Evolutionary conservation across 2,113 vertebrate species (phyloP).

Genomic region (Sylvilagus bachmani): DNA sequence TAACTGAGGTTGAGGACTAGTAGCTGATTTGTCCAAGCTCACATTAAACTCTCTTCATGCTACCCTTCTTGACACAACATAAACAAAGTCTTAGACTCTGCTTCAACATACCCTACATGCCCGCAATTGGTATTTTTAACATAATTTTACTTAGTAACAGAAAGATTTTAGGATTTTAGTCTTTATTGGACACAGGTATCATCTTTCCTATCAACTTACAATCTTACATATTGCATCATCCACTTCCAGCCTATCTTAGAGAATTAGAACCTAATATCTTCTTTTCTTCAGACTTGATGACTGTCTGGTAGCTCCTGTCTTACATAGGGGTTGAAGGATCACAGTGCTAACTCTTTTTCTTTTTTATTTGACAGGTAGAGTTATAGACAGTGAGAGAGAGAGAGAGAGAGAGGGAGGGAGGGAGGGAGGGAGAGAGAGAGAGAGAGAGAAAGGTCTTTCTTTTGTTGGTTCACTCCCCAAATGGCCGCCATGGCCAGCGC

Average conservation of each 20-base stretch:
- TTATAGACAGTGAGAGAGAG: too few relatives aligned
- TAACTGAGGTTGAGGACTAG: background rate
- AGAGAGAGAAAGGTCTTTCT: too few relatives aligned
- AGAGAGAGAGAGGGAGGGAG: too few relatives aligned
- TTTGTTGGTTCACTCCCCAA: too few relatives aligned
- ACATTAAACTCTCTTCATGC: background rate
- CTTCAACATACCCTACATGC: background rate
- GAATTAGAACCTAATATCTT: background rate
- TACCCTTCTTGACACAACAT: background rate
- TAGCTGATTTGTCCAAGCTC: background rate
- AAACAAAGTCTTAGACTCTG: background rate
- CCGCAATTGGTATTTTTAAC: background rate
- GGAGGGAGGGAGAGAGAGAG: too few relatives aligned
- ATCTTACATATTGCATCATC: background rate
- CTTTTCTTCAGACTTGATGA: background rate
- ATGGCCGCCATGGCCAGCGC: too few relatives aligned
- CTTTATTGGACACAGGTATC: background rate
- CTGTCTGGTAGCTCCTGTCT: background rate
- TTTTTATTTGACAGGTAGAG: too few relatives aligned
- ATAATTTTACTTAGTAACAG: background rate
- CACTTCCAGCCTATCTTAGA: background rate
- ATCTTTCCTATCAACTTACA: background rate
- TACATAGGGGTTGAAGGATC: background rate
- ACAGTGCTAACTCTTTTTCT: background rate
- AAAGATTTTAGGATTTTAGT: background rate